Conservation (phyloP, 2,113 vertebrate genomes). For the Peucedramus taeniatus region DNA sequence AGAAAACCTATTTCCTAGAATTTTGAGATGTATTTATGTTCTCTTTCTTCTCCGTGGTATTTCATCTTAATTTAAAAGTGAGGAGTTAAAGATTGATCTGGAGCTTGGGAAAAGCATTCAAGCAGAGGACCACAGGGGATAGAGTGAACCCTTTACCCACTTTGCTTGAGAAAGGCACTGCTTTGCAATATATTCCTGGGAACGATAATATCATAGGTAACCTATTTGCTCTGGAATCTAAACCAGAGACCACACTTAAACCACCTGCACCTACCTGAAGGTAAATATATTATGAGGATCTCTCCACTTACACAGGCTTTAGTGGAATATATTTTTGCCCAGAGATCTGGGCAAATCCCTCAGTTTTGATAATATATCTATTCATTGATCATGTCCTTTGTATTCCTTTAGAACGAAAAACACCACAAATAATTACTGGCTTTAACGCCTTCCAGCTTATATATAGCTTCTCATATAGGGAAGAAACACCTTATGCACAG, state of each 20-base stretch:
- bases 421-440: neutral
- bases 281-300: neutral
- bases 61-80: neutral
- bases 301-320: neutral
- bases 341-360: neutral
- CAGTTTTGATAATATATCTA: neutral
- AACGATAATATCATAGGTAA: constrained; percentile 30
- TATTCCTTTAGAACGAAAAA: neutral
- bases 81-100: constrained; percentile 59
- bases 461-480: neutral
- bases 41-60: neutral
- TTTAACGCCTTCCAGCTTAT: neutral
- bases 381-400: neutral
- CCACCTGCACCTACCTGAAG: neutral
- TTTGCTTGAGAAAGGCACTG: neutral
- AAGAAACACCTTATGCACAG: neutral
- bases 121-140: neutral
- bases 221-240: constrained; percentile 24
- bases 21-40: neutral
- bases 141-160: neutral
- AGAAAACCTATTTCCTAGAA: neutral
- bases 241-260: neutral
- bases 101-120: constrained; percentile 58
- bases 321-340: neutral
- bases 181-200: neutral